Conservation (phyloP, 2,797 vertebrate species). For the Erithacus rubecula region DNA sequence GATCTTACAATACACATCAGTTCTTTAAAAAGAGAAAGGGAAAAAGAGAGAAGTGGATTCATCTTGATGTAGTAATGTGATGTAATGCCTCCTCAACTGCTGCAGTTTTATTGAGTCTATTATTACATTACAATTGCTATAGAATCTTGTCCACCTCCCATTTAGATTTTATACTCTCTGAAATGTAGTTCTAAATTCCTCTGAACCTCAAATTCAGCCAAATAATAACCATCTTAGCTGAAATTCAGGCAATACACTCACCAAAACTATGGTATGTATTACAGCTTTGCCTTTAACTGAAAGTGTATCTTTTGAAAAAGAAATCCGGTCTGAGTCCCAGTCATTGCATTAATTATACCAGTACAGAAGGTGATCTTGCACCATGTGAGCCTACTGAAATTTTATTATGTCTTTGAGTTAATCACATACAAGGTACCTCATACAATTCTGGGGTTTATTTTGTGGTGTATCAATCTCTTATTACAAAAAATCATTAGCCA, state of each 20-base stretch:
- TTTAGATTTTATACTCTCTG: neutral
- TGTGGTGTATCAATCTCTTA: neutral
- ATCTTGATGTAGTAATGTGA: neutral
- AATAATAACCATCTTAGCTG: neutral
- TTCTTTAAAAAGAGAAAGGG: neutral
- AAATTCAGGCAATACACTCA: neutral
- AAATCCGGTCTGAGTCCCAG: neutral
- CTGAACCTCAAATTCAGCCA: neutral
- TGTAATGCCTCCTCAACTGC: neutral
- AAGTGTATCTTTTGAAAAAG: neutral
- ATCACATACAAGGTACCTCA: neutral
- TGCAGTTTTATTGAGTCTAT: neutral
- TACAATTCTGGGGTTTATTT: neutral
- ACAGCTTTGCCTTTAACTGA: neutral
- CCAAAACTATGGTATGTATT: neutral
- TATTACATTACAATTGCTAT: neutral
- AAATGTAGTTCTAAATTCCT: neutral
- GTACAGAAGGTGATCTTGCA: neutral
- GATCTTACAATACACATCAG: neutral
- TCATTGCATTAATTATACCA: neutral
- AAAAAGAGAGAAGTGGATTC: neutral
- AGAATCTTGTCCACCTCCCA: neutral
- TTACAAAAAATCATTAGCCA: neutral
- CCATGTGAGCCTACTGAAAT: neutral
- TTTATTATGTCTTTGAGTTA: neutral